Evolutionary conservation across 2,113 vertebrate species (phyloP).

Genomic region (Hydrolagus affinis): DNA sequence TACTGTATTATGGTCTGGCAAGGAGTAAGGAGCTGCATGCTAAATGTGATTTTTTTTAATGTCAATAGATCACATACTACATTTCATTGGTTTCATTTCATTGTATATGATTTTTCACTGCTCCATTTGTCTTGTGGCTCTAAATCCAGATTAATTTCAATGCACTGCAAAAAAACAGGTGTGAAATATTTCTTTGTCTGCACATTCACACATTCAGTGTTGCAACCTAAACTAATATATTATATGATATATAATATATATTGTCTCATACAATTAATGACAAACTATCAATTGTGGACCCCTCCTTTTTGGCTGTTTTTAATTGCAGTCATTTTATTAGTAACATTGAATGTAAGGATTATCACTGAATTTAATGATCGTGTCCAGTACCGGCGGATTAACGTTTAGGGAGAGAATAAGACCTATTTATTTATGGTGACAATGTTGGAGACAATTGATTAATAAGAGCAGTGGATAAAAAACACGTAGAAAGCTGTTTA

Average conservation of each 20-base stretch:
- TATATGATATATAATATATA: background rate
- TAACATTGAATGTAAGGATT: background rate
- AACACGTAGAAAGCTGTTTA: background rate
- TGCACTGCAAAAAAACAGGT: background rate
- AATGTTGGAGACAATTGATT: no score
- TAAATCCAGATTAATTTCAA: background rate
- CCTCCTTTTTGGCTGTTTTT: no score
- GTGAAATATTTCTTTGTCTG: background rate
- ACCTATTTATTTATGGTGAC: no score
- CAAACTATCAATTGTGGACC: background rate
- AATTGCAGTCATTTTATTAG: background rate
- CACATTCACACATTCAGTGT: background rate
- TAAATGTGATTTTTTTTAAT: background rate
- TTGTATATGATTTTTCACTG: background rate
- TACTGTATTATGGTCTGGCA: background rate
- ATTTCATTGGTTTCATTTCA: background rate
- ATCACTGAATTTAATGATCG: background rate
- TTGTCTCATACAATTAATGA: background rate
- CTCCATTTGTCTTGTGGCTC: background rate
- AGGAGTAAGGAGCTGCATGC: background rate
- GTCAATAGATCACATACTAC: background rate
- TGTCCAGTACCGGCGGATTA: background rate
- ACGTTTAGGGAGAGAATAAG: no score
- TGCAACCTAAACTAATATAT: no score
- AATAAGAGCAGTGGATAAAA: background rate